Conservation (phyloP, 2,113 vertebrate species). For the Indicator indicator region DNA sequence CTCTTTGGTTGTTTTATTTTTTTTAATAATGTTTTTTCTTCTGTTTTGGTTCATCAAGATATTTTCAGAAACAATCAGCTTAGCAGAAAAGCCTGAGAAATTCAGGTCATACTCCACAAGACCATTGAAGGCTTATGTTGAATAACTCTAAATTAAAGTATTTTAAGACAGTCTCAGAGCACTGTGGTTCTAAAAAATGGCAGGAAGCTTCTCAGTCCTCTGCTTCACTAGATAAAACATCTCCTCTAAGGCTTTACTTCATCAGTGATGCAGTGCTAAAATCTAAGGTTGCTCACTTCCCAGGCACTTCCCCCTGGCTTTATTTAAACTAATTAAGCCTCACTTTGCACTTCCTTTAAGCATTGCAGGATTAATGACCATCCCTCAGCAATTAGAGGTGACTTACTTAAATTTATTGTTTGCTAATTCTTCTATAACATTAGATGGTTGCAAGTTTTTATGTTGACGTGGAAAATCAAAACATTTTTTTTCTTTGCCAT, state of each 20-base stretch:
- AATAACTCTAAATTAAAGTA: background rate
- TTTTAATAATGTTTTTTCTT: background rate
- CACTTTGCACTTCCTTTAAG: background rate
- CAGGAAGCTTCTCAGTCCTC: background rate
- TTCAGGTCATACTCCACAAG: background rate
- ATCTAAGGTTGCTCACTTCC: background rate
- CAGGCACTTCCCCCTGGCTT: background rate
- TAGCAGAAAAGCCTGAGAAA: background rate
- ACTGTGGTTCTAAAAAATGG: background rate
- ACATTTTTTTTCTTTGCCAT: background rate
- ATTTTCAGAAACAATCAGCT: slow-evolving; percentile 13
- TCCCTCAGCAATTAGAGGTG: background rate
- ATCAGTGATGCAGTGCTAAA: background rate
- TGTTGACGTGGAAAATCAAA: background rate
- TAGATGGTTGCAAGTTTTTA: background rate
- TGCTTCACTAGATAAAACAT: background rate
- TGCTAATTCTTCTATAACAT: background rate
- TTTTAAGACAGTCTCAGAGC: background rate
- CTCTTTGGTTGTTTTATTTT: background rate
- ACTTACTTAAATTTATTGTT: background rate
- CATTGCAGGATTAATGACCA: background rate
- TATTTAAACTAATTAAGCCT: background rate
- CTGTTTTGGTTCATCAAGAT: background rate
- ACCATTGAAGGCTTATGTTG: background rate
- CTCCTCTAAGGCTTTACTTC: background rate